Evolutionary conservation across 2,888 invertebrate species (phyloP), one percentile per base, ranked within the genome.

Genomic region (Biston betularia): DNA sequence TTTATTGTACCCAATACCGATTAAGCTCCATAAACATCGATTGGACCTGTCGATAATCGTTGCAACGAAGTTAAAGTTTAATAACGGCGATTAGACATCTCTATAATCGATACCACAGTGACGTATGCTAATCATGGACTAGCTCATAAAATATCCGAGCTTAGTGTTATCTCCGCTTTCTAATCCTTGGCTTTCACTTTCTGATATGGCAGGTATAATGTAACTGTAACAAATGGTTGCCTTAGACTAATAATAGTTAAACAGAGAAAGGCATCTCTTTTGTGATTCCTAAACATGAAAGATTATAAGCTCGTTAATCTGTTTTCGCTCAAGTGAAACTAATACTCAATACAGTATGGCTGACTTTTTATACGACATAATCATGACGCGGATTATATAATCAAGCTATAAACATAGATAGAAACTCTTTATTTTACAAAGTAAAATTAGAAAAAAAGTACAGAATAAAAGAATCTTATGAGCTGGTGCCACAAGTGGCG

Each of bases 141-240:
- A 45, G 45, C 56, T 59, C 44, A 46, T 65, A 52, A 61, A 54
- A 54, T 54, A 24, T 54, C 48, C 24, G 59, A 34, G 38, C 49
- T 49, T 44, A 42, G 24, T 35, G 40, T 64, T 48, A 56, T 58
- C 62, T 52, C 54, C 46, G 11, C 57, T 66, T 58, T 62, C 66
- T 62, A 58, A 42, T 46, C 38, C 45, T 61, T 42, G n/a, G 48
- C 66, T 66, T 66, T 66, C 66, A 66, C 66, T 66, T 54, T 58
- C 58, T 14, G 49, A 58, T 45, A 35, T 46, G 63, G 50, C 58
- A 52, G 50, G 24, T 40, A n/a, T 57, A 63, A 60, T 60, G 46
- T 50, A 49, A 69, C 59, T 54, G 58, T 69, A 68, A 52, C 44
- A 38, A 50, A 57, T 42, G 15, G 34, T 34, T 59, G 49, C 45